Base-by-base conservation (phyloP, 92 coral and sea anemone genomes). In the Blastomussa wellsi region DNA sequence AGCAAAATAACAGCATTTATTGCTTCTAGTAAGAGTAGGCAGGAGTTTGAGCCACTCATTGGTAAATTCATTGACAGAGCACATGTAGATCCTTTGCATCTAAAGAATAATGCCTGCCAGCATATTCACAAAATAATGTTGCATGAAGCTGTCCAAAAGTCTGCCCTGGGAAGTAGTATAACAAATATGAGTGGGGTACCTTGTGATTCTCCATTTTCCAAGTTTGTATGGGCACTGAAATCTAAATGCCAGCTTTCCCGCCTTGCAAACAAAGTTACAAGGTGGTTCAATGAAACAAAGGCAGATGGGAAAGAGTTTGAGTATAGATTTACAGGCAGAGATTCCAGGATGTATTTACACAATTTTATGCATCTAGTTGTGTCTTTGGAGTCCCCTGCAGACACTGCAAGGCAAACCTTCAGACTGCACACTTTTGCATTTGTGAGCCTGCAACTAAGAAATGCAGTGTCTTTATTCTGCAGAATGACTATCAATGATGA, bases 21-120 rank as follows among this genome's bases (percentile, higher is more conserved):
- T 77, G 86, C 93, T 48, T 66, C 82, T n/a, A 29, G 71, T 26
- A 35, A 88, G 59, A 88, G 90, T 82, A 72, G 86, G 57, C 93
- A 90, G 76, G 93, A 90, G 69, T 90, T 87, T 72, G 35, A 69
- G 0, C 93, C 93, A 9, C 67, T 49, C 1, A 41, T 93, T 33
- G 90, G 93, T 17, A 68, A 80, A 69, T 51, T 84, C 3, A 82
- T 93, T 7, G 88, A 90, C 74, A 71, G 62, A 60, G 85, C 78
- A 78, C 91, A 90, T 90, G 95, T 88, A 24, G 93, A 93, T 26
- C 93, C 95, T 15, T 76, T 90, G 22, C 93, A 88, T 73, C 41
- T 87, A 60, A 90, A 88, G 36, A 93, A 93, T 70, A 93, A 93
- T 81, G 91, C 90, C 14, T 79, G 70, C 31, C 15, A 62, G 36